Base-by-base conservation (phyloP, 2,113 vertebrate species). In the Podiceps cristatus region DNA sequence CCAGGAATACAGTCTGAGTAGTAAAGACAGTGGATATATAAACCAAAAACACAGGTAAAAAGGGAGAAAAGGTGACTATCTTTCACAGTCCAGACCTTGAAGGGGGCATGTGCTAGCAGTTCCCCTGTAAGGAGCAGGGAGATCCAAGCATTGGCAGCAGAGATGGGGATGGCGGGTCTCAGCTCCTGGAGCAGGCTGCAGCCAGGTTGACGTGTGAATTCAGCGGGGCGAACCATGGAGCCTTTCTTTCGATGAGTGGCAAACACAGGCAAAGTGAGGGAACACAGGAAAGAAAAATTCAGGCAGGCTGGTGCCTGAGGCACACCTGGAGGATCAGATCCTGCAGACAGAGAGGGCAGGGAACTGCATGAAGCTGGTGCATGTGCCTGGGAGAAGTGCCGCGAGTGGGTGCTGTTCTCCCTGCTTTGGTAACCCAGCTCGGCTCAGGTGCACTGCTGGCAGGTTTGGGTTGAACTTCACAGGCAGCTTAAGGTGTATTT, bases 221-320 rank as follows among this genome's bases (percentile, higher is more conserved):
- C n/a, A 29, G 47, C 19, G n/a, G 24, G 24, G 42, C 3, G 2
- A 50, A 63, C 5, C 8, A 23, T 0, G 2, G 33, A 28, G 37
- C 52, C 18, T 13, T 35, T 59, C 40, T 42, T n/a, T 52, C 3
- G 3, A 18, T 31, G 73, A 9, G 40, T 73, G 64, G 10, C n/a
- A 50, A 56, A 28, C 50, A 22, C 13, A 75, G 55, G 18, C 19
- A 45, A 59, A 71, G 45, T 0, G 4, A 83, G 45, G 20, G n/a
- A 44, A n/a, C 29, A 15, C 27, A 33, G 40, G 47, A 35, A 28
- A 42, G 66, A 62, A 49, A 18, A 35, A 45, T 56, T 62, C 24
- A 47, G 78, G 40, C 5, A 53, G 17, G 17, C 20, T 53, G 15
- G 7, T 79, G 72, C 40, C 45, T 35, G n/a, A 73, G 45, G 35